These are phyloP conservation scores for Perccottus glenii DNA, from an alignment of 2,113 vertebrate genomes.

Conservation along the genomic window DNA sequence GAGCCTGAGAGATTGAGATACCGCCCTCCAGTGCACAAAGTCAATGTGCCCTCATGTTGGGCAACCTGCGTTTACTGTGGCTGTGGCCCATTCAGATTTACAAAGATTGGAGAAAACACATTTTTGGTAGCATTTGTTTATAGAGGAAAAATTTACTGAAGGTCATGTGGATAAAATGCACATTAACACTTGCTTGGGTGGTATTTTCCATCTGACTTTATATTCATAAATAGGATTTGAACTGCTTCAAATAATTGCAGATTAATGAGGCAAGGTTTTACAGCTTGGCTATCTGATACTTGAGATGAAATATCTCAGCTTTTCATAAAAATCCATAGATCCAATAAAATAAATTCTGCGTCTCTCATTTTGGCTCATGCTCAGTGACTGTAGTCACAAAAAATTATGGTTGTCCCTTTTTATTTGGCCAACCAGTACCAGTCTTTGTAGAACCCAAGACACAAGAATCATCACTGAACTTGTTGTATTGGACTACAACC, in stretches of 20 bases:
- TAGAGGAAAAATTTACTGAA: conserved; percentile 32
- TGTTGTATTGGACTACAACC: conserved; percentile 37
- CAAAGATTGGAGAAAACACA: conserved; percentile 57
- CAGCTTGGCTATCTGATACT: neutral
- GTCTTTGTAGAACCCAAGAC: conserved; percentile 50
- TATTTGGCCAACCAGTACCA: conserved; percentile 46
- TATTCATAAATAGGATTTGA: conserved; percentile 28
- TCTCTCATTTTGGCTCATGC: conserved; percentile 59
- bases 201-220: conserved; percentile 38
- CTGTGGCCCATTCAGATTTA: conserved; percentile 55
- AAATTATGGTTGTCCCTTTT: conserved; percentile 56
- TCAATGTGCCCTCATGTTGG: conserved; percentile 77
- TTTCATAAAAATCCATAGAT: conserved; percentile 53
- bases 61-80: conserved; percentile 68
- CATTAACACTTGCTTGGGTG: conserved; percentile 40
- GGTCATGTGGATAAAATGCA: conserved; percentile 28
- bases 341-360: conserved; percentile 63
- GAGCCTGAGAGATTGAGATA: conserved; percentile 67
- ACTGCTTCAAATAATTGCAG: conserved; percentile 17
- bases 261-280: conserved; percentile 15
- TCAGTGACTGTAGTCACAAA: conserved; percentile 45
- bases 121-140: conserved; percentile 52
- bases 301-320: conserved; percentile 21
- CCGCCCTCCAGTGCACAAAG: conserved; percentile 69
- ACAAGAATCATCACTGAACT: conserved; percentile 47